Evolutionary conservation across 2,797 vertebrate species (phyloP), one percentile per base, ranked within the genome.

Genomic region (Myripristis jacobus): DNA sequence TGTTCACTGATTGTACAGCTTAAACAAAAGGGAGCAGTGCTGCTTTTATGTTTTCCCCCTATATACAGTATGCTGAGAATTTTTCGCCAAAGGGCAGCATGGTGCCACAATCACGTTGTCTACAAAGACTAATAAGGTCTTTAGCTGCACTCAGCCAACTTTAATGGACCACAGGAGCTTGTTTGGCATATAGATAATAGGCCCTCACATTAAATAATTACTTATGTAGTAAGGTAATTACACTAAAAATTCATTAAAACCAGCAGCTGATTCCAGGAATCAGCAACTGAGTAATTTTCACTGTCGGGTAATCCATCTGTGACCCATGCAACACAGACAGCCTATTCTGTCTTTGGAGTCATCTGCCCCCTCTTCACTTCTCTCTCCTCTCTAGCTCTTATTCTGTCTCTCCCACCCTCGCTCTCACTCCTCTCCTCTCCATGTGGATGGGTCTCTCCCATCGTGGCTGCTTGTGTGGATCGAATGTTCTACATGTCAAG

Each of bases 401-500:
- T 31, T 53, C 36, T 47, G 0, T n/a, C 2, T 21, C 50, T 25
- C 44, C 47, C 50, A 25, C n/a, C 6, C 24, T 48, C 48, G 67
- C 11, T 38, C 2, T 21, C 43, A 18, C 52, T 61, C 25, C 61
- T 6, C 62, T 53, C 47, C n/a, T 54, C 63, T 66, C 64, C 56
- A 6, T 7, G n/a, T 15, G 16, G 19, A 38, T 41, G 11, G 24
- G 46, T 29, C 53, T 48, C 36, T 75, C 55, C 18, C 81, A 75
- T 64, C 72, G 52, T 18, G 53, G 10, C 68, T 80, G 77, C 61
- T 69, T 71, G 80, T 72, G 56, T 52, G 67, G 65, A 87, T 87
- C 70, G 73, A 73, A 80, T 80, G 77, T 77, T 82, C 61, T 43
- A 74, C 85, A 75, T 77, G 82, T 85, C 77, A 82, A 90, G 80